These are phyloP conservation scores for Rattus norvegicus DNA, from an alignment of 2,113 vertebrate species.

Conservation along the genomic window DNA sequence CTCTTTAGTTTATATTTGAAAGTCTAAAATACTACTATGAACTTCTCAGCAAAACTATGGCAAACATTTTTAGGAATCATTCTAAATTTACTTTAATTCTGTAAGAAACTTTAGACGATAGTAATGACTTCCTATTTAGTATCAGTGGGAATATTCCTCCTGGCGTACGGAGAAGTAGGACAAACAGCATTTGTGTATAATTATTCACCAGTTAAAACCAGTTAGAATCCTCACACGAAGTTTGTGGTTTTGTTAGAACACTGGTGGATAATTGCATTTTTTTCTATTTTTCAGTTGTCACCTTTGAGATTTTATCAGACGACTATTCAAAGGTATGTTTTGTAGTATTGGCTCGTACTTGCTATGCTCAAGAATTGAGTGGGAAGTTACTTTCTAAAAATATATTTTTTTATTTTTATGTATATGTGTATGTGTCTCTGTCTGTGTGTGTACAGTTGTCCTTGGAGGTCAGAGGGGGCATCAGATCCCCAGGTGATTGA, in stretches of 20 bases:
- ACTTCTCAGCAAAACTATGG: constrained; percentile 2
- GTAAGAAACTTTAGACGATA: not conserved
- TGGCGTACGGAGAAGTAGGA: not conserved
- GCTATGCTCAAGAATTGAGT: not conserved
- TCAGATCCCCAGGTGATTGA: not conserved
- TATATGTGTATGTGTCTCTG: not conserved
- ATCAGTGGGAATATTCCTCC: constrained; percentile 34
- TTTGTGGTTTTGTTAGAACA: constrained; percentile 22
- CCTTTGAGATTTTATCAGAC: constrained; percentile 97
- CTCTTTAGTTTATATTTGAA: constrained; percentile 6
- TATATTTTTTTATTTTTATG: not conserved
- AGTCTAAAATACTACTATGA: constrained; percentile 4
- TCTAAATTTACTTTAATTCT: constrained; percentile 42
- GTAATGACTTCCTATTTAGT: constrained; percentile 32
- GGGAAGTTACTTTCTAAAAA: not conserved
- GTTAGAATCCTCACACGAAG: constrained; percentile 7
- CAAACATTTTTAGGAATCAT: not conserved
- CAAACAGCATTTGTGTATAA: not conserved
- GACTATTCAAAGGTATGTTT: constrained; percentile 98
- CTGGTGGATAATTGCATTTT: not conserved
- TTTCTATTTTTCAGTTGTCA: constrained; percentile 90
- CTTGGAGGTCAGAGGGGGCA: not conserved
- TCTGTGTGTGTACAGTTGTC: not conserved
- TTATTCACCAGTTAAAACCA: not conserved
- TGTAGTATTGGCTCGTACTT: not conserved